Percentiles rank a stretch among this genome's conserved stretches.
phyloP scores from a whole-genome alignment of 2,113 vertebrate species.

The Scalopus aquaticus region DNA sequence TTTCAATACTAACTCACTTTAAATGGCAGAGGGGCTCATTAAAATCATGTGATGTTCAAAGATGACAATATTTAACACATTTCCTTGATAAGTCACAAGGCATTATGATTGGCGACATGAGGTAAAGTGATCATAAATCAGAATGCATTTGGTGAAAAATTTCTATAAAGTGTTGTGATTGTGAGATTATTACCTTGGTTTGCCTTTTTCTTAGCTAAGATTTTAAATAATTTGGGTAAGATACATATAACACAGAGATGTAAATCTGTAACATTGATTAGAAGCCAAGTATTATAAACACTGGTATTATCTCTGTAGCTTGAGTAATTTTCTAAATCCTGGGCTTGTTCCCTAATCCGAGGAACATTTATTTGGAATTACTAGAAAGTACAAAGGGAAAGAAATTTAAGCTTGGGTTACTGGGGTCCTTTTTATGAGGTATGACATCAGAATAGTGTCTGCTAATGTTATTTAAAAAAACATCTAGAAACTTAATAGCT shows the following conservation, averaged over 20 bases:
- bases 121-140: neutral
- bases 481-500: neutral
- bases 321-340: neutral
- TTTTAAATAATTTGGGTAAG: neutral
- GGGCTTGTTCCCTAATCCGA: neutral
- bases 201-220: neutral
- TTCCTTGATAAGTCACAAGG: conserved; percentile 65
- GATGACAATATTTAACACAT: conserved; percentile 78
- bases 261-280: neutral
- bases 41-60: conserved; percentile 82
- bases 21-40: conserved; percentile 75
- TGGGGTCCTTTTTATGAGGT: neutral
- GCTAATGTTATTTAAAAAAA: neutral
- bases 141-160: neutral
- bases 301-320: neutral
- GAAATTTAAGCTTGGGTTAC: neutral
- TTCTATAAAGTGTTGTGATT: neutral
- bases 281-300: neutral
- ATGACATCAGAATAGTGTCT: neutral
- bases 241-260: neutral
- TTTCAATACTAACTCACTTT: conserved; percentile 82
- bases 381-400: neutral
- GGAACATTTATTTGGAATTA: neutral
- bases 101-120: conserved; percentile 40
- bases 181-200: neutral